A percentile compares a stretch with the other conserved stretches of the same genome.
Conservation (phyloP, 2,797 vertebrate species). For the Balearica regulorum region DNA sequence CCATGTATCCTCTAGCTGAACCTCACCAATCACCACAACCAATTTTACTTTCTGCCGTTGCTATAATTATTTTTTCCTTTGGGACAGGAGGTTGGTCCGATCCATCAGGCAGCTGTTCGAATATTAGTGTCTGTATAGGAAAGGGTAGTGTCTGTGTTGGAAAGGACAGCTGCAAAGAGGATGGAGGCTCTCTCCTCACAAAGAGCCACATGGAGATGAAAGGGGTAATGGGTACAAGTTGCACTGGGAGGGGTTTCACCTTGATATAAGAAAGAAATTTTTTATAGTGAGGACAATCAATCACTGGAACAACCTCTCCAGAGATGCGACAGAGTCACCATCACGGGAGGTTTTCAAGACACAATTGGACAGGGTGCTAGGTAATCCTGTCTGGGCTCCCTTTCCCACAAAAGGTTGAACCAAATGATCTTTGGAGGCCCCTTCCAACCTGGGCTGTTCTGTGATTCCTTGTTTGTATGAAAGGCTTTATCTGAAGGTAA, state of each 20-base stretch:
- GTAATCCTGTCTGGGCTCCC: neutral
- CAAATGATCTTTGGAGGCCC: neutral
- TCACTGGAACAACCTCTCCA: neutral
- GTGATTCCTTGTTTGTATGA: neutral
- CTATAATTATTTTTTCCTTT: neutral
- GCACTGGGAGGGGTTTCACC: neutral
- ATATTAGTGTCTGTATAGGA: neutral
- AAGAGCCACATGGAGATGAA: neutral
- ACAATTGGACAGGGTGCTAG: neutral
- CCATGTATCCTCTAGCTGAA: neutral
- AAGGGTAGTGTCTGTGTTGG: neutral
- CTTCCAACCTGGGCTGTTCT: neutral
- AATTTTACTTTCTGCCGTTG: neutral
- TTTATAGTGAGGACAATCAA: neutral
- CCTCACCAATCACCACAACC: neutral
- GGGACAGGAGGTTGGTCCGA: neutral
- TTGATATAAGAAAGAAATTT: neutral
- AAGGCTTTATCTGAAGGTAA: neutral
- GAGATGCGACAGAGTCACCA: neutral
- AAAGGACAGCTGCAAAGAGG: neutral
- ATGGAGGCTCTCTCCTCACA: neutral
- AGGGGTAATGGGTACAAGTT: neutral
- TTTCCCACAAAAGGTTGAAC: neutral
- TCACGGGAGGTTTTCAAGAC: neutral
- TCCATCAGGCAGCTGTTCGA: neutral